phyloP scores from a whole-genome alignment of 1,140 invertebrate species.

The Chironomus tepperi region DNA sequence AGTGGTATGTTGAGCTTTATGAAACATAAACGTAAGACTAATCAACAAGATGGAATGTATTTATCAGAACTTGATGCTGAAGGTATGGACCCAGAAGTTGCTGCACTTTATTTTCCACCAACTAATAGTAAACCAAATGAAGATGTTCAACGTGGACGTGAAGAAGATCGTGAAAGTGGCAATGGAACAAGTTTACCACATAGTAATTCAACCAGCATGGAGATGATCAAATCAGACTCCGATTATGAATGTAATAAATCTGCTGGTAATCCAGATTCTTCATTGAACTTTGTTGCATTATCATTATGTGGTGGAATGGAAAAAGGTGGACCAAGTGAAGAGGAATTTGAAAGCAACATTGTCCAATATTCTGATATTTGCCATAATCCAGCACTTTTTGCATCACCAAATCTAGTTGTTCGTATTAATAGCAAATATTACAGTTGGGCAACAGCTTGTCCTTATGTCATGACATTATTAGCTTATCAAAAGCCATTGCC shows the following conservation, averaged over 20 bases:
- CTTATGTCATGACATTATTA: slow-evolving; percentile 75
- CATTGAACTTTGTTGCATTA: slow-evolving; percentile 54
- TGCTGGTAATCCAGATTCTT: slow-evolving; percentile 43
- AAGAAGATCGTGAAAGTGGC: slow-evolving; percentile 92
- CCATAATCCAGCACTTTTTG: slow-evolving; percentile 66
- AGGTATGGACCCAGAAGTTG: slow-evolving; percentile 80
- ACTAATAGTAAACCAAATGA: slow-evolving; percentile 27
- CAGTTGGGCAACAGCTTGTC: slow-evolving; percentile 79
- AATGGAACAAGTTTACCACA: slow-evolving; percentile 89
- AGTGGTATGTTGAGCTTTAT: slow-evolving; percentile 90
- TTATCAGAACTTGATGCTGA: slow-evolving; percentile 84
- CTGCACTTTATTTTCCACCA: slow-evolving; percentile 78
- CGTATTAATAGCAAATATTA: slow-evolving; percentile 80
- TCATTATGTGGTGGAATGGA: slow-evolving; percentile 73
- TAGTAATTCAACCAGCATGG: slow-evolving; percentile 68
- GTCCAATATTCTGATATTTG: slow-evolving; percentile 54
- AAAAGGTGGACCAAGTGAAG: slow-evolving; percentile 49
- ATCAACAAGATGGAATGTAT: slow-evolving; percentile 76
- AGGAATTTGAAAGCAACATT: slow-evolving; percentile 64
- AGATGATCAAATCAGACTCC: slow-evolving; percentile 68
- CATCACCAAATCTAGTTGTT: slow-evolving; percentile 79
- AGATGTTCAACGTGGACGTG: slow-evolving; percentile 41
- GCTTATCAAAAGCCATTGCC: slow-evolving; percentile 71
- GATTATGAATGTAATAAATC: slow-evolving; percentile 68
- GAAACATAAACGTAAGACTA: slow-evolving; percentile 66